phyloP scores from a whole-genome alignment of 37 sponge, comb jelly and placozoan genomes.

The Aphrocallistes beatrix region DNA sequence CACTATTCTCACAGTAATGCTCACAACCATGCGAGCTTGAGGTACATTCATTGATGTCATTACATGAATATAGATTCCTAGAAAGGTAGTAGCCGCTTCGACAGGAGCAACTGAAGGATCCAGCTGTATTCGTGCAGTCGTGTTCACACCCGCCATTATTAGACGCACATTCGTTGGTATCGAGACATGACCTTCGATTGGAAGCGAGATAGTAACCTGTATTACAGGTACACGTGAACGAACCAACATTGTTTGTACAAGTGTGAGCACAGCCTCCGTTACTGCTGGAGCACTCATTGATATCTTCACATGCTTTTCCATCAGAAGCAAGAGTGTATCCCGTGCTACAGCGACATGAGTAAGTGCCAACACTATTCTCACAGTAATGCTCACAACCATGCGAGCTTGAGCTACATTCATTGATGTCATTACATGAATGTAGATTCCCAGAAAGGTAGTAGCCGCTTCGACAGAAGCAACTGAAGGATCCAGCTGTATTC shows the following conservation, averaged over 20 bases:
- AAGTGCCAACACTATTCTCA: slow-evolving; percentile 4
- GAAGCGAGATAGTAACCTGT: not conserved
- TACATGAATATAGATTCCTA: not conserved
- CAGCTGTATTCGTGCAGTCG: slow-evolving; percentile 6
- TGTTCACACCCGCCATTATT: too few species aligned
- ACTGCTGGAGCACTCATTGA: not conserved
- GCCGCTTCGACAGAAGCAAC: not conserved
- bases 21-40: not conserved
- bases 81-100: not conserved
- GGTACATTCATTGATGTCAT: slow-evolving; percentile 19
- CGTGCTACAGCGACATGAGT: slow-evolving; percentile 12
- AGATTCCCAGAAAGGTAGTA: slow-evolving; percentile 15
- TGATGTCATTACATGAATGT: not conserved
- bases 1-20: not conserved
- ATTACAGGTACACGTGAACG: not conserved
- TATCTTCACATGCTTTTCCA: too few species aligned
- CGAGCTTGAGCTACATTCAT: not conserved
- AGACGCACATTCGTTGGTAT: too few species aligned
- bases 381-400: too few species aligned
- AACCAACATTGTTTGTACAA: slow-evolving; percentile 1
- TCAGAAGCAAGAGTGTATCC: too few species aligned
- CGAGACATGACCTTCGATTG: not conserved
- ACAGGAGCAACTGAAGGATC: slow-evolving; percentile 22
- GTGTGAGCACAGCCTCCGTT: not conserved
- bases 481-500: not conserved